Evolutionary conservation across 2,113 vertebrate genomes (phyloP).

Genomic region (Lamprotornis superbus): DNA sequence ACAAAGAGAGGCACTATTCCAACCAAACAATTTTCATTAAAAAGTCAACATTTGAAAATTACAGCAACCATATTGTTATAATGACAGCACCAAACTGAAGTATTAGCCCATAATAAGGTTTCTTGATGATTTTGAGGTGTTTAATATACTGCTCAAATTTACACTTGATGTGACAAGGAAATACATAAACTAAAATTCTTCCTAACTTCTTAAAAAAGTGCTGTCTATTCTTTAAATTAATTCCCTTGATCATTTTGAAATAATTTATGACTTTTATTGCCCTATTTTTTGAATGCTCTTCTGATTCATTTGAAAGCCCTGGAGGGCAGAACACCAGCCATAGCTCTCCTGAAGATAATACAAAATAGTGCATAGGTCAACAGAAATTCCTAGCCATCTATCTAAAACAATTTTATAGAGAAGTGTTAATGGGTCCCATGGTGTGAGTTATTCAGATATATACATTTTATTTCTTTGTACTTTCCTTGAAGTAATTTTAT

Average conservation of each 20-base stretch:
- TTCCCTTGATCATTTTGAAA: constrained; percentile 9
- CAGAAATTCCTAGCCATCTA: constrained; percentile 9
- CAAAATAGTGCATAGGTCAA: constrained; percentile 13
- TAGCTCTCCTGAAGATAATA: background rate
- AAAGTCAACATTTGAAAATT: background rate
- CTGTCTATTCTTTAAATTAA: constrained; percentile 21
- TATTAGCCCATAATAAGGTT: background rate
- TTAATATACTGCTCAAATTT: background rate
- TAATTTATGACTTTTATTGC: constrained; percentile 31
- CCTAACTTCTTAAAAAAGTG: background rate
- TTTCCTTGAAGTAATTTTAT: constrained; percentile 14
- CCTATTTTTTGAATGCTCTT: constrained; percentile 13
- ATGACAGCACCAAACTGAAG: background rate
- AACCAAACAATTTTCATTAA: background rate
- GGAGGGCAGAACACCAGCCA: background rate
- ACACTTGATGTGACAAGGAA: background rate
- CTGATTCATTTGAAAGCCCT: background rate
- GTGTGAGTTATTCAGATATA: background rate
- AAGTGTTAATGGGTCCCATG: constrained; percentile 4
- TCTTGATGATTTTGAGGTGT: background rate
- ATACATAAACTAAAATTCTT: background rate
- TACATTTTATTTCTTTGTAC: constrained; percentile 1
- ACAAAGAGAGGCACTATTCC: background rate
- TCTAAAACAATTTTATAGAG: constrained; percentile 28
- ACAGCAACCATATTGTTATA: background rate